Evolutionary conservation across 2,797 vertebrate genomes (phyloP).

Genomic region (Sarcophilus harrisii): DNA sequence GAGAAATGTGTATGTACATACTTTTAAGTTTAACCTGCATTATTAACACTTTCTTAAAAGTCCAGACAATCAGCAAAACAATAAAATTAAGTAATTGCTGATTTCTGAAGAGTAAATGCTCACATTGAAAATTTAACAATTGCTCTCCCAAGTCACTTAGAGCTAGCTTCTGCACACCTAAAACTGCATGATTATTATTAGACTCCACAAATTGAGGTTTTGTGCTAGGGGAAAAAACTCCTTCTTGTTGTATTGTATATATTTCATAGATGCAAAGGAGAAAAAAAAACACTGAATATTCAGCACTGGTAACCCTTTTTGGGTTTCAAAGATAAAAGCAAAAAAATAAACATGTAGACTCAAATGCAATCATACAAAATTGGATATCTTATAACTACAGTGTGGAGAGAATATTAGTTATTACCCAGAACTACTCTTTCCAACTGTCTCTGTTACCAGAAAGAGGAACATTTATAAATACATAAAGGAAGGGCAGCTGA

Average conservation of each 20-base stretch:
- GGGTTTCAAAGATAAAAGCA: constrained; percentile 26
- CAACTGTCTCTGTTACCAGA: background rate
- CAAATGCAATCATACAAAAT: constrained; percentile 27
- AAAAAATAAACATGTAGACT: constrained; percentile 12
- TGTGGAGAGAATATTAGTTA: background rate
- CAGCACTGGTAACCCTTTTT: constrained; percentile 24
- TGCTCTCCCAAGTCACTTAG: background rate
- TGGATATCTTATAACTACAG: background rate
- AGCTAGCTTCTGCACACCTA: background rate
- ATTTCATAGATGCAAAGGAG: background rate
- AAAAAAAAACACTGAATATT: constrained; percentile 17
- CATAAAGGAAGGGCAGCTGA: accelerated
- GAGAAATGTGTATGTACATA: background rate
- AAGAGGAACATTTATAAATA: background rate
- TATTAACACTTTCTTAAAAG: background rate
- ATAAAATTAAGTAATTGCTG: background rate
- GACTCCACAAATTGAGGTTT: background rate
- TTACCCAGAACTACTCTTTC: background rate
- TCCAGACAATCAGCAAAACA: background rate
- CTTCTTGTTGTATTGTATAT: constrained; percentile 22
- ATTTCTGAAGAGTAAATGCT: background rate
- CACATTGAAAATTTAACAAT: background rate
- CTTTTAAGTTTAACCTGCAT: background rate
- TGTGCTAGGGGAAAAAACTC: background rate
- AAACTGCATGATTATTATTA: background rate